Base-by-base conservation (phyloP, 1,140 invertebrate genomes). In the Dinothrombium tinctorium region DNA sequence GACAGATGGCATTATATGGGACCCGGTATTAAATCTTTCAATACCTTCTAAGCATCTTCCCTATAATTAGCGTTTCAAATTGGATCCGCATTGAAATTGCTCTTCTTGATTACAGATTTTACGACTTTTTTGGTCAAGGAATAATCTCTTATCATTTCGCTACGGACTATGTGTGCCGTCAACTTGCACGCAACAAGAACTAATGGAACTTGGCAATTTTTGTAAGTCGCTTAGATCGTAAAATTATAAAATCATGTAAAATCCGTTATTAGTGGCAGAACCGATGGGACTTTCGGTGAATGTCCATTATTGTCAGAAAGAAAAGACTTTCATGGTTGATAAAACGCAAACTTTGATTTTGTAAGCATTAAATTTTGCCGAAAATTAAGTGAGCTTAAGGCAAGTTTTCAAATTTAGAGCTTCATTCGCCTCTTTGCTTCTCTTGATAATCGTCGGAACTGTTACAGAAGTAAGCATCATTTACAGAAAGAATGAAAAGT, bases 101-200 rank as follows among this genome's bases (percentile, higher is more conserved):
- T 36, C 17, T 21, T 8, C 19, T 21, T 9, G 5, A 21, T 12
- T 21, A 2, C 8, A 36, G 37, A 19, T 21, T 3, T 29, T 40
- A 3, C 24, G 22, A 31, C n/a, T 23, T 12, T 40, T 40, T 15
- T 40, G 39, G 39, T 32, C 28, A 19, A 31, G 19, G 15, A 40
- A 40, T 15, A 40, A 21, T 11, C 21, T 42, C 8, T 14, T 42
- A 17, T 31, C 40, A 8, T 50, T 49, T 20, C 35, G 48, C 2
- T 47, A 50, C 32, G 49, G 47, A 8, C 38, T 47, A 1, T 50
- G 49, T 28, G 45, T 50, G 9, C 49, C 49, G 6, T 49, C 47
- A 9, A 45, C 46, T 19, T 50, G 49, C 32, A 48, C 49, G 8
- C 21, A 43, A 17, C 40, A 49, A n/a, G 49, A 50, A 20, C 40